Conservation (phyloP, 2,797 vertebrate species). For the Squalus acanthias region DNA sequence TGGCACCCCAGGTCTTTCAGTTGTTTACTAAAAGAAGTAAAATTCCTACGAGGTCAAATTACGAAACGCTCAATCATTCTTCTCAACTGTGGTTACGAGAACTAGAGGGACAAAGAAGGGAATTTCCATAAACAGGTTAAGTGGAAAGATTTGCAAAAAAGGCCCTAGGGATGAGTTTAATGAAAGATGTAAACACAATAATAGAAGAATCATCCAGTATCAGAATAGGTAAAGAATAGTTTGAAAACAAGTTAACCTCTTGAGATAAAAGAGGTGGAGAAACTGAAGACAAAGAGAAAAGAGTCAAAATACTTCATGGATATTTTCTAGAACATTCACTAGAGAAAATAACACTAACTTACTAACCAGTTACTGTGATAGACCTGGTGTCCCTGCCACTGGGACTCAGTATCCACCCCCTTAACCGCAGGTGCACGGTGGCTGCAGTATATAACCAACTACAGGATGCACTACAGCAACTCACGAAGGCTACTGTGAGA, state of each 20-base stretch:
- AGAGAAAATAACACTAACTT: neutral
- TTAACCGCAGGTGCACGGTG: neutral
- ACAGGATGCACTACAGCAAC: neutral
- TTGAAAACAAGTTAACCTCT: neutral
- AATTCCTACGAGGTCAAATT: neutral
- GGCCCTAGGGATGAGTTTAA: neutral
- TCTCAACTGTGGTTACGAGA: neutral
- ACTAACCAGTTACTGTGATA: neutral
- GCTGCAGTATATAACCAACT: neutral
- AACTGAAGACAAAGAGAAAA: neutral
- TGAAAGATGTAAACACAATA: neutral
- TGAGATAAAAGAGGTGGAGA: neutral
- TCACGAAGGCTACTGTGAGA: neutral
- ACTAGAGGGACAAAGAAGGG: neutral
- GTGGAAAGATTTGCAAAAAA: neutral
- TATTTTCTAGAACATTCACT: neutral
- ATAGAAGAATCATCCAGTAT: neutral
- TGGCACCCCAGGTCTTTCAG: neutral
- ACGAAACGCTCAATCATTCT: neutral
- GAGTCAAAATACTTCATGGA: neutral
- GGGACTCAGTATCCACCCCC: neutral
- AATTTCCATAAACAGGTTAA: constrained; percentile 12
- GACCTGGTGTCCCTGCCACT: neutral
- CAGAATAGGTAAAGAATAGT: neutral
- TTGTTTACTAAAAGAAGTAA: neutral